Evolutionary conservation across 2,797 vertebrate species (phyloP).

Genomic region (Bryconaethiops microstoma): DNA sequence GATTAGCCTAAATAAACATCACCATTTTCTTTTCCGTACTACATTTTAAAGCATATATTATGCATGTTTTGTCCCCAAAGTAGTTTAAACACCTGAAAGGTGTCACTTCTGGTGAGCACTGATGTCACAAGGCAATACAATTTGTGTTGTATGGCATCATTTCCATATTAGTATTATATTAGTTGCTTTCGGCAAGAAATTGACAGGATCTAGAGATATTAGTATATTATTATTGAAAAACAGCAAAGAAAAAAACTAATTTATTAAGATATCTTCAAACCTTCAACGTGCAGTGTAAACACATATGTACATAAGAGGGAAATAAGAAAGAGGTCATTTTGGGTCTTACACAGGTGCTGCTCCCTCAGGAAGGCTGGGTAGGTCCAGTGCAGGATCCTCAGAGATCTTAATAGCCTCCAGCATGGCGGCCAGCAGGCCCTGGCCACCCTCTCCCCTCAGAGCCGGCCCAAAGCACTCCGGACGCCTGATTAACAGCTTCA

Average conservation of each 20-base stretch:
- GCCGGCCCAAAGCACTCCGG: constrained; percentile 98
- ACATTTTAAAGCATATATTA: not conserved
- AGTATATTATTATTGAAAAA: no score
- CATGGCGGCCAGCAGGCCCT: constrained; percentile 92
- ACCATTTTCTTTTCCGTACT: not conserved
- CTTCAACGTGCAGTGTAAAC: not conserved
- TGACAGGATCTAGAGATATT: no score
- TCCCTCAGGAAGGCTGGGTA: constrained; percentile 78
- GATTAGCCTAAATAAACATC: no score
- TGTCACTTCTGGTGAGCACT: not conserved
- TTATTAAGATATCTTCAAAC: not conserved
- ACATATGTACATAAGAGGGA: not conserved
- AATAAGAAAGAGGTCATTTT: not conserved
- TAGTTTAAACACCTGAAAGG: not conserved
- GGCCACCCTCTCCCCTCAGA: constrained; percentile 94
- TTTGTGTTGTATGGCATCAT: not conserved
- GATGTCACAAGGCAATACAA: not conserved
- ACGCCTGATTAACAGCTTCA: constrained; percentile 94
- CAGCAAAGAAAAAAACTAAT: no score
- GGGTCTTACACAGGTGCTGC: constrained; percentile 79
- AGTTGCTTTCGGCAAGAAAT: no score
- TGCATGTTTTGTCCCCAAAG: no score
- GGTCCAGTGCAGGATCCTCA: constrained; percentile 89
- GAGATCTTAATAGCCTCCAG: constrained; percentile 94
- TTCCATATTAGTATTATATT: not conserved